phyloP scores from a whole-genome alignment of 2,797 vertebrate species.

The Propithecus perrieri region DNA sequence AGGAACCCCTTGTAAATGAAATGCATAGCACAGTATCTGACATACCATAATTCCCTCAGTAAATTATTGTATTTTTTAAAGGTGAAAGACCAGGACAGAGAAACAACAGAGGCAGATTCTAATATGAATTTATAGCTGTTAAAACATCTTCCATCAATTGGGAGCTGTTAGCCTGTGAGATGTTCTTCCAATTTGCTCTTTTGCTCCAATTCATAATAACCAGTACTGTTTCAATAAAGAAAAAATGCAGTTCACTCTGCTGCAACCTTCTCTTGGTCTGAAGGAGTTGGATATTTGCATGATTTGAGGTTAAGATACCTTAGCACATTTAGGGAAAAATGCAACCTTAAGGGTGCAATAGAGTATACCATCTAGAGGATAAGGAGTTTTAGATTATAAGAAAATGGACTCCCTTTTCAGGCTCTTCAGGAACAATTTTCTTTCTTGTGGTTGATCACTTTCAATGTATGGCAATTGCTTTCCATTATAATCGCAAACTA shows the following conservation, averaged over 20 bases:
- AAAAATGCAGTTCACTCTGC: background rate
- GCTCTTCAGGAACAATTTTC: slow-evolving; percentile 67
- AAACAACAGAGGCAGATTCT: background rate
- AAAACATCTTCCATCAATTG: background rate
- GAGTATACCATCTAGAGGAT: slow-evolving; percentile 16
- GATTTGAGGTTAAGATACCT: slow-evolving; percentile 34
- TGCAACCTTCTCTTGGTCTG: slow-evolving; percentile 29
- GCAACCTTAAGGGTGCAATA: background rate
- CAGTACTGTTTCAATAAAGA: background rate
- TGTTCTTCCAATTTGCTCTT: background rate
- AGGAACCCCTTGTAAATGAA: background rate
- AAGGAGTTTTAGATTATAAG: slow-evolving; percentile 44
- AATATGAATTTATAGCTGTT: background rate
- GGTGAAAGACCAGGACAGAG: background rate
- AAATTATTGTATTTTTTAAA: background rate
- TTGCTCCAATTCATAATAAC: background rate
- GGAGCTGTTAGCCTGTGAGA: background rate
- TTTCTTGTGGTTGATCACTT: slow-evolving; percentile 67
- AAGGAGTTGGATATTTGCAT: background rate
- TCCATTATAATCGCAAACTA: slow-evolving; percentile 63
- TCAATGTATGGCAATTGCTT: slow-evolving; percentile 73
- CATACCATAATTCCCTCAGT: background rate
- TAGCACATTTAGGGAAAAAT: slow-evolving; percentile 25
- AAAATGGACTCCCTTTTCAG: slow-evolving; percentile 62
- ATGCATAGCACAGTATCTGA: background rate